Conservation (phyloP, 2,113 vertebrate species). For the Aptenodytes forsteri region DNA sequence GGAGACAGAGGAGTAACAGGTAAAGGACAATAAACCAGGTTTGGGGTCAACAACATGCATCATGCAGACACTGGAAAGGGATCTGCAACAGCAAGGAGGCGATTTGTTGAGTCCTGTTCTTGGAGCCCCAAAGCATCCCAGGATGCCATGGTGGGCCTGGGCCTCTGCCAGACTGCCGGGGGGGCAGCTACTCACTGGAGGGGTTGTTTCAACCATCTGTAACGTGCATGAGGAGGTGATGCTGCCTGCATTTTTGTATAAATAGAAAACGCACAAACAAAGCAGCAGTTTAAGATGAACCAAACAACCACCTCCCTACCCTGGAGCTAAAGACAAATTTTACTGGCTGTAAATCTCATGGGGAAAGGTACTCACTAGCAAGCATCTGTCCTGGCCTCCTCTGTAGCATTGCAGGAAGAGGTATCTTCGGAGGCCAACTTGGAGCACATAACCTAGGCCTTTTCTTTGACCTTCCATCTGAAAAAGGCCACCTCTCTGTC, state of each 20-base stretch:
- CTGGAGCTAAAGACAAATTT: neutral
- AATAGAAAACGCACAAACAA: neutral
- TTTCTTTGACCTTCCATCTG: neutral
- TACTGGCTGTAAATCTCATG: neutral
- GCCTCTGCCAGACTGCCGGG: neutral
- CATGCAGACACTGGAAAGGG: neutral
- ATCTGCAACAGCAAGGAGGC: neutral
- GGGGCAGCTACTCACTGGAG: neutral
- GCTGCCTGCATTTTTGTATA: neutral
- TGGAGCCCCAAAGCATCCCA: neutral
- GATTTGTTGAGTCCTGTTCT: neutral
- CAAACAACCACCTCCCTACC: neutral
- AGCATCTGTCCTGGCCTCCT: neutral
- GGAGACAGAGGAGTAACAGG: slow-evolving; percentile 1
- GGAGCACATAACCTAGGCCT: neutral
- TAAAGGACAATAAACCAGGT: neutral
- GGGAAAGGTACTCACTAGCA: neutral
- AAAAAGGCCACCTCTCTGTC: neutral
- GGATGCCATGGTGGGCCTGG: neutral
- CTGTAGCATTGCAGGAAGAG: neutral
- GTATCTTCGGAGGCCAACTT: neutral
- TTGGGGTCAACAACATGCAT: neutral
- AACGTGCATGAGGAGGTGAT: neutral
- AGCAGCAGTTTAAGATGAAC: neutral
- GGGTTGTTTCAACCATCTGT: neutral